These are phyloP conservation scores for Gonioctena quinquepunctata DNA, from an alignment of 1,140 invertebrate species.

Conservation along the genomic window DNA sequence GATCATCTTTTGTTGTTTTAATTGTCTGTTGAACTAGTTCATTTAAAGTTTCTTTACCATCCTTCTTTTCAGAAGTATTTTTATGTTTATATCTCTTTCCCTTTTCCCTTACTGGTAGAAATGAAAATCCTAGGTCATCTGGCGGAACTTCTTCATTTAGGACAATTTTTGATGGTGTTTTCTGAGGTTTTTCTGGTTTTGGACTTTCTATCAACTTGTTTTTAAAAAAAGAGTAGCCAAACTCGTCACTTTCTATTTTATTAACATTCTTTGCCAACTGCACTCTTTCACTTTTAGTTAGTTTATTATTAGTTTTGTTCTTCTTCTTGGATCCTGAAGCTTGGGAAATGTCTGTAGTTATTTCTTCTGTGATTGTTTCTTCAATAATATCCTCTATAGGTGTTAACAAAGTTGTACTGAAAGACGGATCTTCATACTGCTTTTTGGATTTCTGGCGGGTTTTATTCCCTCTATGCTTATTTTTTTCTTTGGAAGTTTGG, in stretches of 20 bases:
- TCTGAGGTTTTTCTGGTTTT: neutral
- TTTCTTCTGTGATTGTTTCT: slow-evolving; percentile 39
- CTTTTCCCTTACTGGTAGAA: slow-evolving; percentile 33
- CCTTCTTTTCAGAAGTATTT: slow-evolving; percentile 11
- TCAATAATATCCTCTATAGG: slow-evolving; percentile 42
- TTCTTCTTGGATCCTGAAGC: slow-evolving; percentile 2
- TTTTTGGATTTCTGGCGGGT: slow-evolving; percentile 16
- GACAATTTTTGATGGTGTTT: neutral
- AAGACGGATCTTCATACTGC: slow-evolving; percentile 30
- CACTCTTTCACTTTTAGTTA: slow-evolving; percentile 1
- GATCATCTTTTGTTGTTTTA: slow-evolving; percentile 27
- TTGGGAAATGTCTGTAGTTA: neutral
- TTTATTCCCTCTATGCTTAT: neutral
- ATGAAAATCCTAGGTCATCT: slow-evolving; percentile 28
- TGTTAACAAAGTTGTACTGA: slow-evolving; percentile 34
- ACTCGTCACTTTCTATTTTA: slow-evolving; percentile 9
- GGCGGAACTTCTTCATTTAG: neutral
- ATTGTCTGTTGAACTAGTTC: no score
- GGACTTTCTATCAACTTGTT: no score
- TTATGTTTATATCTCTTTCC: slow-evolving; percentile 24
- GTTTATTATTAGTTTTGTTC: slow-evolving; percentile 11
- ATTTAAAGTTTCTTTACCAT: slow-evolving; percentile 13
- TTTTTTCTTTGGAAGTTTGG: neutral
- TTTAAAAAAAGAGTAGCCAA: slow-evolving; percentile 25
- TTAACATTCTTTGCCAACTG: neutral